Percentiles rank a stretch among this genome's conserved stretches.
phyloP scores from a whole-genome alignment of 1,140 invertebrate genomes.

The Bombyx mandarina region DNA sequence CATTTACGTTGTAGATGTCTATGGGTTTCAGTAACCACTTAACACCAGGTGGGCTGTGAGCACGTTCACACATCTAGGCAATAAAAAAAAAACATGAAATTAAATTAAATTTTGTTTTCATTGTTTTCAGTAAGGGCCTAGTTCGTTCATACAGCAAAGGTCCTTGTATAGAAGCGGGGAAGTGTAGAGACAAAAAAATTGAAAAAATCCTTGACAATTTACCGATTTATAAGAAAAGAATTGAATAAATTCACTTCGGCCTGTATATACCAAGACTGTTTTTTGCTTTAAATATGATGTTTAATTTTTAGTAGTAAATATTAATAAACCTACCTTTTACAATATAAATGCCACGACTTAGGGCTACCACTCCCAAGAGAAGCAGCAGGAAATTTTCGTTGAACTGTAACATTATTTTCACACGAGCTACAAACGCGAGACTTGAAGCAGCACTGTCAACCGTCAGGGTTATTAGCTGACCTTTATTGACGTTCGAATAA shows the following conservation, averaged over 20 bases:
- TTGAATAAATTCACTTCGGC: not conserved
- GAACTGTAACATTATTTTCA: constrained; percentile 9
- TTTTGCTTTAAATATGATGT: not conserved
- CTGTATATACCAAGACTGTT: not conserved
- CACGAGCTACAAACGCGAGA: not conserved
- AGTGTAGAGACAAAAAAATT: constrained; percentile 24
- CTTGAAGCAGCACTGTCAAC: not conserved
- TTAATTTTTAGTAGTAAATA: not conserved
- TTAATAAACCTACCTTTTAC: constrained; percentile 35
- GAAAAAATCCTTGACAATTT: constrained; percentile 20
- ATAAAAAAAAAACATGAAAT: no score
- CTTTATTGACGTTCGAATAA: constrained; percentile 3
- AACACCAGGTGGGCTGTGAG: no score
- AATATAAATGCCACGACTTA: constrained; percentile 23
- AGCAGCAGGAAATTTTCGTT: constrained; percentile 17
- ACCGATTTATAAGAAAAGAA: constrained; percentile 8
- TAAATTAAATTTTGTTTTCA: not conserved
- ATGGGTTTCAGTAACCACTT: no score
- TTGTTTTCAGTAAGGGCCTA: constrained; percentile 26
- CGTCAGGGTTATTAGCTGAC: constrained; percentile 2
- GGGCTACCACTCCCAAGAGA: constrained; percentile 17
- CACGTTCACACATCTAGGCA: no score
- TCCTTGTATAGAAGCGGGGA: constrained; percentile 18
- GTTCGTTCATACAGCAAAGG: constrained; percentile 36
- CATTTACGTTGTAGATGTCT: no score